A percentile compares a stretch with the other conserved stretches of the same genome.
phyloP scores from a whole-genome alignment of 2,888 invertebrate species.

The Lochmaea capreae region DNA sequence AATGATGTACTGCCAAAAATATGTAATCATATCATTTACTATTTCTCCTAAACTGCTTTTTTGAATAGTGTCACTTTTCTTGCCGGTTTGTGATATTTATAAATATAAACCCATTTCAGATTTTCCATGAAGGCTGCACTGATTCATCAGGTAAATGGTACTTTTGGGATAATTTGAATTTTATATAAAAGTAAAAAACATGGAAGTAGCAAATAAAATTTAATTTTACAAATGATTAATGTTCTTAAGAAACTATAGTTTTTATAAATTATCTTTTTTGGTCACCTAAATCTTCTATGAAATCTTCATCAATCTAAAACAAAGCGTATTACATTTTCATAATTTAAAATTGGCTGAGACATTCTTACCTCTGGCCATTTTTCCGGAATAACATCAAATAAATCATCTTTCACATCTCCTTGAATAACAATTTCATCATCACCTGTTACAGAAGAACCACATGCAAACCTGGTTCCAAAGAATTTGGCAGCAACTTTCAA shows the following conservation, averaged over 20 bases:
- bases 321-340: not conserved
- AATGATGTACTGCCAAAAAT: too few species aligned
- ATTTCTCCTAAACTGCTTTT: too few species aligned
- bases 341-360: not conserved
- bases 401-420: slow-evolving; percentile 98
- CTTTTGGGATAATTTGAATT: not conserved
- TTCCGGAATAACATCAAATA: slow-evolving; percentile 97
- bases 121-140: too few species aligned
- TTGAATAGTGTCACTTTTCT: too few species aligned
- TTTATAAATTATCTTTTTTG: slow-evolving; percentile 80
- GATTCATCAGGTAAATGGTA: not conserved
- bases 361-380: slow-evolving; percentile 91
- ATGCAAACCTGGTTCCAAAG: slow-evolving; percentile 97
- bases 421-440: slow-evolving; percentile 99
- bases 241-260: slow-evolving; percentile 35
- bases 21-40: too few species aligned
- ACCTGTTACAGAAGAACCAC: slow-evolving; percentile 98
- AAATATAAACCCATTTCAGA: too few species aligned
- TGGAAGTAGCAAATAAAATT: slow-evolving; percentile 6
- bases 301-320: slow-evolving; percentile 86
- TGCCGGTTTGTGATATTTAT: too few species aligned
- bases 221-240: slow-evolving; percentile 16
- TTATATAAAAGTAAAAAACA: not conserved
- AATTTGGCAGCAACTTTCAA: slow-evolving; percentile 97
- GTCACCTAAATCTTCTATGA: slow-evolving; percentile 92